Conservation (phyloP, 2,113 vertebrate species). For the Pipra filicauda region DNA sequence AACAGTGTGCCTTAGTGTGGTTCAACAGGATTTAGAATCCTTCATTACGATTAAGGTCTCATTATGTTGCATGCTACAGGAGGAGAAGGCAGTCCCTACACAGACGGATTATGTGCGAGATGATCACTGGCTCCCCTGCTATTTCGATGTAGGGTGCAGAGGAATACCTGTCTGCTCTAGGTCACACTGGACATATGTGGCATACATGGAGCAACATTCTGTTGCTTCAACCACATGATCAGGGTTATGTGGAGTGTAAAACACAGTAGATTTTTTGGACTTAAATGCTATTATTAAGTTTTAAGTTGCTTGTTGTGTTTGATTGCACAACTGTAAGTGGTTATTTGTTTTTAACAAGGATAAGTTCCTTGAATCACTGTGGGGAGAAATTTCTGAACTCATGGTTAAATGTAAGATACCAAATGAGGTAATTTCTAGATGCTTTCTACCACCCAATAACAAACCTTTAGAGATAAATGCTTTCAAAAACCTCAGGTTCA, state of each 20-base stretch:
- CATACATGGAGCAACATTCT: neutral
- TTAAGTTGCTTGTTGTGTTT: neutral
- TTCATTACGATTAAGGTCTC: neutral
- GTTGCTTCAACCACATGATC: neutral
- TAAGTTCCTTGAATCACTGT: neutral
- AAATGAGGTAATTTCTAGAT: neutral
- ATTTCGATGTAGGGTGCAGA: rapidly evolving
- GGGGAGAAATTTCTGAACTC: neutral
- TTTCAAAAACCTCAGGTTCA: slow-evolving; percentile 8
- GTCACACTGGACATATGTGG: neutral
- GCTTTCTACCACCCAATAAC: neutral
- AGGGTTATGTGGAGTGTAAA: neutral
- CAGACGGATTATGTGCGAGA: neutral
- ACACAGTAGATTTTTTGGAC: neutral
- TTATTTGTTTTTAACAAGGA: neutral
- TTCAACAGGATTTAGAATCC: neutral
- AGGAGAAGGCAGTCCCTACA: neutral
- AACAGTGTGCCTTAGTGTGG: neutral
- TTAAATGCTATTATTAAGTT: neutral
- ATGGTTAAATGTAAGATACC: neutral
- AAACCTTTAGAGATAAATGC: neutral
- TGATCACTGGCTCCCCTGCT: rapidly evolving
- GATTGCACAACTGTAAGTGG: neutral
- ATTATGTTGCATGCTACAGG: neutral
- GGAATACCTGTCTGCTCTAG: neutral